A percentile compares a stretch with the other conserved stretches of the same genome.
Conservation (phyloP, 2,797 vertebrate species). For the Ptychadena robeensis region DNA sequence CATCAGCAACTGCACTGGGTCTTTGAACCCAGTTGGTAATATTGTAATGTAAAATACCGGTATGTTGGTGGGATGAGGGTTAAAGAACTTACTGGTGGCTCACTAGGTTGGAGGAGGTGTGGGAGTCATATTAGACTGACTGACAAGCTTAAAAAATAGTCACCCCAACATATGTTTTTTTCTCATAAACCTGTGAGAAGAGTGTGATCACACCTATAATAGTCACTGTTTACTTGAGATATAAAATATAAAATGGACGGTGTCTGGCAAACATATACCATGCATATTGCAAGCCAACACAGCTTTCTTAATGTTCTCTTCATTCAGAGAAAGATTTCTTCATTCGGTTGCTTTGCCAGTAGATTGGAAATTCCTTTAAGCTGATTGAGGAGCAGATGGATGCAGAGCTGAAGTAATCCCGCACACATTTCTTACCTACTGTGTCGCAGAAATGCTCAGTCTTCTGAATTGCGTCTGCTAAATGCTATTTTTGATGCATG, state of each 20-base stretch:
- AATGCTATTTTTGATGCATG: constrained; percentile 12
- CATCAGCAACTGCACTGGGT: too few relatives aligned
- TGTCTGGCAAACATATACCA: neutral
- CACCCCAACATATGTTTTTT: too few relatives aligned
- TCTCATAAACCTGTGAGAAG: neutral
- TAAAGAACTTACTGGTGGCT: too few relatives aligned
- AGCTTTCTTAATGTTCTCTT: constrained; percentile 31
- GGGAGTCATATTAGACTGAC: too few relatives aligned
- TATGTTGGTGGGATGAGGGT: too few relatives aligned
- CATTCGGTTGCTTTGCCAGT: constrained; percentile 46
- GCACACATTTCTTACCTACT: constrained; percentile 55
- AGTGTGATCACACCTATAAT: too few relatives aligned
- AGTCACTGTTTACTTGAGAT: neutral
- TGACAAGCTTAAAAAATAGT: too few relatives aligned
- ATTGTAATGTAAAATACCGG: too few relatives aligned
- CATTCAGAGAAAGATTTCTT: constrained; percentile 51
- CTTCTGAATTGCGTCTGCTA: constrained; percentile 40
- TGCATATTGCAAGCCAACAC: neutral
- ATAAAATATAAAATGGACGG: neutral
- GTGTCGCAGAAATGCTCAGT: constrained; percentile 45
- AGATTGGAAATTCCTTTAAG: constrained; percentile 62
- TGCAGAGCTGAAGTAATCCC: constrained; percentile 58
- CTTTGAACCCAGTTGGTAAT: too few relatives aligned
- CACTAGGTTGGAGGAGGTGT: too few relatives aligned
- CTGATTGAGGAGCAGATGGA: constrained; percentile 62